Base-by-base conservation (phyloP, 2,113 vertebrate genomes). In the Myrmophylax atrothorax region DNA sequence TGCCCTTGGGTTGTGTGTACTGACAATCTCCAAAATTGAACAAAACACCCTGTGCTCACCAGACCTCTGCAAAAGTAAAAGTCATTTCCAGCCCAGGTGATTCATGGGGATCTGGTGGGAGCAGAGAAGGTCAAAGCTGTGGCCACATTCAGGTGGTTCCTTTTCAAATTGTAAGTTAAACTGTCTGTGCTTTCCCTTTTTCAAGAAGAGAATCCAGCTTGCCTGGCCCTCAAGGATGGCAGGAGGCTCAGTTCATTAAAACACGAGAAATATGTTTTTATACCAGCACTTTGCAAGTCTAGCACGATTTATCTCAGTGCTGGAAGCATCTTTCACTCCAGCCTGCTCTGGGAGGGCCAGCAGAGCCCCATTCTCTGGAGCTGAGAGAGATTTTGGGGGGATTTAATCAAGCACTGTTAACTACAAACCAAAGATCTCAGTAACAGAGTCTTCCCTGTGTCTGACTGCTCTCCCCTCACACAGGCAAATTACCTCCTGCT, bases 401-500 rank as follows among this genome's bases (percentile, higher is more conserved):
- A 47, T 90, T 63, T 40, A 58, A n/a, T 70, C 24, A 55, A 83
- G 49, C 53, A 18, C 47, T 4, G 19, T n/a, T 85, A 67, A 78
- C 37, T 26, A 42, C n/a, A 74, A 12, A 38, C 35, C 58, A 35
- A 59, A 60, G 63, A 89, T 78, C 72, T 94, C 66, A 42, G 8
- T 28, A 33, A 17, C 3, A 8, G 26, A 56, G 25, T 52, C 56
- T 74, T 83, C 67, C 56, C 67, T 33, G 12, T 42, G 17, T 89
- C 96, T 98, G 94, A 97, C 85, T 95, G 53, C 64, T 95, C 62
- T 95, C 96, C 87, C 94, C 94, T 96, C 33, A 95, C 90, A 91
- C 96, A 97, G 96, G 95, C 79, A 85, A 72, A 96, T 94, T 96
- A 97, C 86, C 97, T 97, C 97, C 96, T 79, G 81, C 95, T 82